phyloP scores from a whole-genome alignment of 2,113 vertebrate species.

The Ancistrus triradiatus region DNA sequence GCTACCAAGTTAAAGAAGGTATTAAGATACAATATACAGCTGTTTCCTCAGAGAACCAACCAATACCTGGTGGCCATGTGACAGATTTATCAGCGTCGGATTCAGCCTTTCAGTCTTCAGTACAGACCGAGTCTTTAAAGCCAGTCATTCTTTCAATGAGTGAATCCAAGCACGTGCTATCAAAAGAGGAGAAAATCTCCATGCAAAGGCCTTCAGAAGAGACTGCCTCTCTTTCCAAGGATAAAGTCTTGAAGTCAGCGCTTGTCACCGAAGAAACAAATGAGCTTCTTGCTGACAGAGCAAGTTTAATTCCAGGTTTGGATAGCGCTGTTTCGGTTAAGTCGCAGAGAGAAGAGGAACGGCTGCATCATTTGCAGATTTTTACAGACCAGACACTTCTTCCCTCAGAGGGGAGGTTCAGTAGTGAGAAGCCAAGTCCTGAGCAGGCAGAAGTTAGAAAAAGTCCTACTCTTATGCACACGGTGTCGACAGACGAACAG shows the following conservation, averaged over 20 bases:
- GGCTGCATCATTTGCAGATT: slow-evolving; percentile 68
- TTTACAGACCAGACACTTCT: slow-evolving; percentile 66
- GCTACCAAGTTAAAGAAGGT: slow-evolving; percentile 68
- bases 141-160: slow-evolving; percentile 56
- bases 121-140: slow-evolving; percentile 50
- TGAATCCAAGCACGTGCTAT: slow-evolving; percentile 57
- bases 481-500: slow-evolving; percentile 64
- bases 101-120: slow-evolving; percentile 48
- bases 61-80: slow-evolving; percentile 63
- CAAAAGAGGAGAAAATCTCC: slow-evolving; percentile 60
- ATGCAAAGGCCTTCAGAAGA: slow-evolving; percentile 53
- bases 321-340: slow-evolving; percentile 53
- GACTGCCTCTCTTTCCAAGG: slow-evolving; percentile 54
- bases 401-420: slow-evolving; percentile 63
- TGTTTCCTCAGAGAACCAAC: slow-evolving; percentile 59
- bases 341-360: slow-evolving; percentile 60
- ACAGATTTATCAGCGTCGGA: slow-evolving; percentile 54
- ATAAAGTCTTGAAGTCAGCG: slow-evolving; percentile 57
- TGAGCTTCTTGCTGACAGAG: slow-evolving; percentile 59
- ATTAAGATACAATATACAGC: slow-evolving; percentile 68
- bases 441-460: slow-evolving; percentile 59
- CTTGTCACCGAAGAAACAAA: slow-evolving; percentile 67
- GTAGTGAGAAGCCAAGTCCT: slow-evolving; percentile 59
- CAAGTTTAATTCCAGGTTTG: slow-evolving; percentile 56
- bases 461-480: slow-evolving; percentile 63